Conservation (phyloP, 2,797 vertebrate genomes). For the Melanogrammus aeglefinus region DNA sequence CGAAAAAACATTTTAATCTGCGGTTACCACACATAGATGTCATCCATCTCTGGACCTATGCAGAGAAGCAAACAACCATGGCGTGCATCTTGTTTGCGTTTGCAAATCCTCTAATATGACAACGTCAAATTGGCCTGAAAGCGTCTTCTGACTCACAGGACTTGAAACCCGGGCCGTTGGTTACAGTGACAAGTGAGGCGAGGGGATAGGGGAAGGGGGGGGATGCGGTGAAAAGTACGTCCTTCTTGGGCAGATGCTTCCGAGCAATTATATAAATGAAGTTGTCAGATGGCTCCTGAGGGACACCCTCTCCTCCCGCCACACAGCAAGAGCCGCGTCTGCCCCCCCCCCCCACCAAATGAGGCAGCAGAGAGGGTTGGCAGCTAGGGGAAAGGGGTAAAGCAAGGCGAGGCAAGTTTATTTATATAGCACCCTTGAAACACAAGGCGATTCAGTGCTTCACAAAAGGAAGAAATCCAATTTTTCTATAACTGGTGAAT, state of each 20-base stretch:
- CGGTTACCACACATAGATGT: no score
- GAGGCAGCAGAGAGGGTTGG: constrained; percentile 32
- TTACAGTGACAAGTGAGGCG: constrained; percentile 55
- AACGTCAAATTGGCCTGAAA: constrained; percentile 33
- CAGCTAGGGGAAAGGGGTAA: constrained; percentile 16
- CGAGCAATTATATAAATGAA: constrained; percentile 72
- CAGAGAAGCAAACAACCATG: background rate
- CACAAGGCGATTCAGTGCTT: background rate
- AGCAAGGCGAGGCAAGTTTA: constrained; percentile 2
- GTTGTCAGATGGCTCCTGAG: constrained; percentile 68
- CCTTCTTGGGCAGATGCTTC: constrained; percentile 65
- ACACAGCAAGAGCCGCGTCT: constrained; percentile 44
- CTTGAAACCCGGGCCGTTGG: constrained; percentile 59
- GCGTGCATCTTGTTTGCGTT: constrained; percentile 23
- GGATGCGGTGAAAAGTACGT: constrained; percentile 44
- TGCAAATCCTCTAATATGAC: constrained; percentile 21
- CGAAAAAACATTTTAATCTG: no score
- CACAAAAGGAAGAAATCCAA: background rate
- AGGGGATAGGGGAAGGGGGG: background rate
- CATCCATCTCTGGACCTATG: no score
- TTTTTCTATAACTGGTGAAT: background rate
- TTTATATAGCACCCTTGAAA: constrained; percentile 2
- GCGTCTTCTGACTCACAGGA: constrained; percentile 57
- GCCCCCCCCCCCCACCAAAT: constrained; percentile 26
- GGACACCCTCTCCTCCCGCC: constrained; percentile 58